Conservation (phyloP, 1,140 invertebrate genomes). For the Planococcus citri region DNA sequence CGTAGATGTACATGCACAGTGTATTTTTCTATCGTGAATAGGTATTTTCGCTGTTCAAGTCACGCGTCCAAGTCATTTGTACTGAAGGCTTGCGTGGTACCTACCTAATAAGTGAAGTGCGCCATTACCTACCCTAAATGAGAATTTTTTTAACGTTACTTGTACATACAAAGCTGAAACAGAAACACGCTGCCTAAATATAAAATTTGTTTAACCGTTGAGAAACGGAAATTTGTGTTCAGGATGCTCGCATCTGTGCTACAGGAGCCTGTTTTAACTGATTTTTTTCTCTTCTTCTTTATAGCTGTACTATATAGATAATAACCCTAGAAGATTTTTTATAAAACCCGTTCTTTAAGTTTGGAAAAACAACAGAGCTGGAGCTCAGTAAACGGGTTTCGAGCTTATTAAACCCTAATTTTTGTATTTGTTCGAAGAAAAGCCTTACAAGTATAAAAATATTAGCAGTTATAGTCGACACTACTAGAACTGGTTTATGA, state of each 20-base stretch:
- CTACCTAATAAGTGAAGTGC: too few species aligned
- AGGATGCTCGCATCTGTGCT: neutral
- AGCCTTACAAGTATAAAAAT: neutral
- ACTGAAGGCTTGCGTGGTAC: too few species aligned
- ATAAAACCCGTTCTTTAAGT: slow-evolving; percentile 3
- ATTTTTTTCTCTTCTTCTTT: neutral
- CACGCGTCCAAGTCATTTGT: neutral
- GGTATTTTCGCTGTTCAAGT: neutral
- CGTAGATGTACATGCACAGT: too few species aligned
- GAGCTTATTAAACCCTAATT: neutral
- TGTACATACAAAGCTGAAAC: too few species aligned
- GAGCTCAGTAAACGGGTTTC: neutral
- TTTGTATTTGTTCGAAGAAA: neutral
- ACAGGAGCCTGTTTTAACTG: neutral
- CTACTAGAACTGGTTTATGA: neutral
- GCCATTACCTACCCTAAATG: too few species aligned
- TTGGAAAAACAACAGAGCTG: neutral
- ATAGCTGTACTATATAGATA: neutral
- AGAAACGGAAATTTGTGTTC: neutral
- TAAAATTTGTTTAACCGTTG: neutral
- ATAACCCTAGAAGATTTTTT: neutral
- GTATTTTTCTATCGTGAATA: neutral
- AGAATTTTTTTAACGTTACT: too few species aligned
- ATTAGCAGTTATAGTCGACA: neutral
- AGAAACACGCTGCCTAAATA: too few species aligned